Conservation (phyloP, 2,797 vertebrate species). For the Lutjanus argentimaculatus region DNA sequence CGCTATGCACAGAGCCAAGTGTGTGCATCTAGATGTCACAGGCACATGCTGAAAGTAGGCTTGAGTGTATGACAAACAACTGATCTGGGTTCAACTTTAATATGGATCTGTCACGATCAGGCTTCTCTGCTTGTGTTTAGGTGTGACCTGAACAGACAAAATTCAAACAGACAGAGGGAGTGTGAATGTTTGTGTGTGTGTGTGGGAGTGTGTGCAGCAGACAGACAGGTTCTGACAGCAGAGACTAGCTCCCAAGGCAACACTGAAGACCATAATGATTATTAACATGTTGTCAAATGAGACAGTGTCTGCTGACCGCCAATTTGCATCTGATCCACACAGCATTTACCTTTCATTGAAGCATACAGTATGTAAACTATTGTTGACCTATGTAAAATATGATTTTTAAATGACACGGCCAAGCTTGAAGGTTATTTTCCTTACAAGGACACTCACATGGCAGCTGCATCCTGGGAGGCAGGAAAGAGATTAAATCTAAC, state of each 20-base stretch:
- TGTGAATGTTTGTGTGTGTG: not conserved
- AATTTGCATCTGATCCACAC: conserved; percentile 41
- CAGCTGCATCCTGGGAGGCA: conserved; percentile 57
- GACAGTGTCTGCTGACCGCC: not conserved
- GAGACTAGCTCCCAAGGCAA: conserved; percentile 8
- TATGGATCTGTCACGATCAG: not conserved
- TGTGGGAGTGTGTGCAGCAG: not conserved
- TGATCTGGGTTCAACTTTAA: not conserved
- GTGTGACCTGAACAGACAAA: conserved; percentile 29
- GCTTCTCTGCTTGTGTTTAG: not conserved
- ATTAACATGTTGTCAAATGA: no score
- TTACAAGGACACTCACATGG: conserved; percentile 52
- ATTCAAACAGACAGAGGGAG: conserved; percentile 29
- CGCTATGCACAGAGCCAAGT: not conserved
- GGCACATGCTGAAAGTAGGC: not conserved
- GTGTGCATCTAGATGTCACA: not conserved
- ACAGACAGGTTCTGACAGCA: conserved; percentile 40
- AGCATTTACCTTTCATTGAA: not conserved
- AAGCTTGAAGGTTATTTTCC: conserved; percentile 46
- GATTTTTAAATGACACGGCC: not conserved
- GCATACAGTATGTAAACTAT: conserved; percentile 12
- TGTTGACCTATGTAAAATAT: conserved; percentile 15
- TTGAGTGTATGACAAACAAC: not conserved
- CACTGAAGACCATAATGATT: not conserved
- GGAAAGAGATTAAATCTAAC: conserved; percentile 73